These are phyloP conservation scores for Aphelinus atriplicis DNA, from an alignment of 1,140 invertebrate genomes.

Conservation along the genomic window DNA sequence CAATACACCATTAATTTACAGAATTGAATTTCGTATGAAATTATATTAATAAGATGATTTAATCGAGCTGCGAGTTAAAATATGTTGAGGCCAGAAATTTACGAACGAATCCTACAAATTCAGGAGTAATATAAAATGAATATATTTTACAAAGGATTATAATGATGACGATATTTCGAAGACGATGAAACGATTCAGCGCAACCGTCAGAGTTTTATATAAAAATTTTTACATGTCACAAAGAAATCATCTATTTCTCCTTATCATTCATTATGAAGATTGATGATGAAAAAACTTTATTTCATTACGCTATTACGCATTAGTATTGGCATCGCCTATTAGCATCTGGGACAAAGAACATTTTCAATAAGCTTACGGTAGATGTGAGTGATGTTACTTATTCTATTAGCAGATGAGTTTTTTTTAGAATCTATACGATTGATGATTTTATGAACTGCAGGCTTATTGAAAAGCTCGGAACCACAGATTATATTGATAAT, in stretches of 20 bases:
- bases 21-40: no score
- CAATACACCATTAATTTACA: no score
- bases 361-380: slow-evolving; percentile 19
- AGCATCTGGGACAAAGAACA: slow-evolving; percentile 7
- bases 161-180: slow-evolving; percentile 30
- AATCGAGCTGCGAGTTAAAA: no score
- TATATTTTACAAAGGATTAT: slow-evolving; percentile 53
- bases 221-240: slow-evolving; percentile 16
- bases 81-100: slow-evolving; percentile 27
- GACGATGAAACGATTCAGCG: not conserved
- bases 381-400: not conserved
- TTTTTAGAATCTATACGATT: no score
- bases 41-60: no score
- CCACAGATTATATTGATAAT: slow-evolving; percentile 5
- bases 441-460: not conserved
- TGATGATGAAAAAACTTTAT: no score
- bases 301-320: slow-evolving; percentile 5
- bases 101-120: slow-evolving; percentile 47
- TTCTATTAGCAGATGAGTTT: no score
- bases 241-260: slow-evolving; percentile 4
- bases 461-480: slow-evolving; percentile 15
- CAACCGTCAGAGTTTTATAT: not conserved
- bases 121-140: slow-evolving; percentile 54
- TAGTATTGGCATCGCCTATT: slow-evolving; percentile 19
- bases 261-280: no score